Evolutionary conservation across 2,113 vertebrate species (phyloP), one percentile per base, ranked within the genome.

Genomic region (Gavia stellata): DNA sequence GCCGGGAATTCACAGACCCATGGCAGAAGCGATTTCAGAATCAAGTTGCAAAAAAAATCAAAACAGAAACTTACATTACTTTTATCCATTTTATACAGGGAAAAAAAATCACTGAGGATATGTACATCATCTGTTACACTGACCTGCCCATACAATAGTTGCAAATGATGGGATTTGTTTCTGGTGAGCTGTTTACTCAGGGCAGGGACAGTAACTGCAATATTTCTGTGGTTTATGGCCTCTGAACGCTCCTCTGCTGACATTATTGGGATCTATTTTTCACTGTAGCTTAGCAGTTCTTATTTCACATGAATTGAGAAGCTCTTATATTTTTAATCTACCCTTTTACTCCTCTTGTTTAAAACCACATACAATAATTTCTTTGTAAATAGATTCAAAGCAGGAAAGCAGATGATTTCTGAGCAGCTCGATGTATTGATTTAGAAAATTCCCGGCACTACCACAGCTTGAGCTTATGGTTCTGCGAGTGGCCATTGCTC

Each of bases 301-400:
- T 71, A 42, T 70, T 89, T 87, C 86, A 84, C 19, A 13, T 31
- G 13, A 65, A 73, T 56, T 58, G 38, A 91, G 47, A 42, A 63
- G 52, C 40, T 79, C 40, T 83, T 75, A 17, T 40, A 75, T 66
- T 92, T 81, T 84, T 61, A 74, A 47, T 75, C 80, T 68, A 23
- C 11, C 7, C 29, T 77, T 87, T 75, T 75, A n/a, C 19, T 90
- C 31, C 20, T 85, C 62, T 75, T 75, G 7, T 83, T 90, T 83
- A 42, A 88, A 82, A 53, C 16, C 44, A 86, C 52, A n/a, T 44
- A 33, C 55, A 31, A 10, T 59, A 61, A 67, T 79, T 91, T 63
- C 58, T 82, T 89, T 94, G 67, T 87, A 89, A 96, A 92, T 52
- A 68, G 56, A 66, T 65, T 52, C 80, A 83, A 86, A 93, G 61